Evolutionary conservation across 1,140 invertebrate species (phyloP).

Genomic region (Chymomyza costata): DNA sequence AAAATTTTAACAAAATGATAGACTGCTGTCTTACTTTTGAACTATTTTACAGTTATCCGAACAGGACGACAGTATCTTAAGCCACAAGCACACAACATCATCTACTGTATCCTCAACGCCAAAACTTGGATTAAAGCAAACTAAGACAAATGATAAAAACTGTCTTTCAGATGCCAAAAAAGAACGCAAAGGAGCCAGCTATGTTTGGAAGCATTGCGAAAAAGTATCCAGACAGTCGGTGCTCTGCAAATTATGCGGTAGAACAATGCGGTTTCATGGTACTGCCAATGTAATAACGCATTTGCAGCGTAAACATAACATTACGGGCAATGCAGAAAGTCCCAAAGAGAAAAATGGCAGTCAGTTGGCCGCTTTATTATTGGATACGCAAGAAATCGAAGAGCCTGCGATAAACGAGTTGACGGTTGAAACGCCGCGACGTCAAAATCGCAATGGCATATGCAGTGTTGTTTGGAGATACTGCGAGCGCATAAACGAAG

Average conservation of each 20-base stretch:
- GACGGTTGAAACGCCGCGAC: background rate
- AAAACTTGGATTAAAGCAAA: background rate
- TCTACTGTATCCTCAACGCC: no score
- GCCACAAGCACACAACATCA: background rate
- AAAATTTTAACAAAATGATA: no score
- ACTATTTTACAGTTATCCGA: background rate
- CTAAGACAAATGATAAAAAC: background rate
- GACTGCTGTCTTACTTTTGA: no score
- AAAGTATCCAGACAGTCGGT: slow-evolving; percentile 42
- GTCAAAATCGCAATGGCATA: slow-evolving; percentile 3
- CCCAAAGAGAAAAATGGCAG: background rate
- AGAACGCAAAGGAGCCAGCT: slow-evolving; percentile 43
- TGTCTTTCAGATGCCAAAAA: slow-evolving; percentile 13
- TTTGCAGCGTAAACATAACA: slow-evolving; percentile 42
- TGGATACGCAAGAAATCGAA: slow-evolving; percentile 3
- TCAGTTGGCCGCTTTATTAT: background rate
- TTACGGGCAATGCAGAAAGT: slow-evolving; percentile 27
- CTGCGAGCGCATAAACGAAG: slow-evolving; percentile 32
- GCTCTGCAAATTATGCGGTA: slow-evolving; percentile 42
- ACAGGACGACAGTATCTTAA: background rate
- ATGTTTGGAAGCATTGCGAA: slow-evolving; percentile 52
- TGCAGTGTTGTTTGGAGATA: slow-evolving; percentile 46
- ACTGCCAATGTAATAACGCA: slow-evolving; percentile 60
- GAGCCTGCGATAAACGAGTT: slow-evolving; percentile 22
- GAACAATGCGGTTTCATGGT: slow-evolving; percentile 53